Base-by-base conservation (phyloP, 2,888 invertebrate species). In the Camponotus fellah region DNA sequence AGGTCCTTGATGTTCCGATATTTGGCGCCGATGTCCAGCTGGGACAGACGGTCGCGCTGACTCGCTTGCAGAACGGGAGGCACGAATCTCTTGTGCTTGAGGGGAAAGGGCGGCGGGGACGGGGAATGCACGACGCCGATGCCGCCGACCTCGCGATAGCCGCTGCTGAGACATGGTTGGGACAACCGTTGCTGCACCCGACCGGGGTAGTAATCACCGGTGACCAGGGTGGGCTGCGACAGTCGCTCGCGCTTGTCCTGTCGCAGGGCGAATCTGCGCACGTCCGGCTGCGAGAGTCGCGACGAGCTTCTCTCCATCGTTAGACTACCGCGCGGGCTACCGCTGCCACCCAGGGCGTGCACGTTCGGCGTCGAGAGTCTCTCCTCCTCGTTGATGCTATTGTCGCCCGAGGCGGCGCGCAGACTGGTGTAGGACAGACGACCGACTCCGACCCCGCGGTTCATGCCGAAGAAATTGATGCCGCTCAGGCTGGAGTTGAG, bases 221-320 rank as follows among this genome's bases (percentile, higher is more conserved):
- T 92, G 0, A 93, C 91, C 26, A 94, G 69, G 0, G 94, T 94
- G 0, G 94, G 94, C 26, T 94, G 94, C 0, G 94, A 94, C 0
- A 94, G 87, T 75, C 94, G 85, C 37, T 94, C 94, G 3, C 94
- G 83, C 76, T 91, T 94, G 5, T 92, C 92, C 3, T 91, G 89
- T 0, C 92, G 87, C 1, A 93, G 58, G 17, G 82, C 68, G 40
- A 85, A 87, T 9, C 92, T 77, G 6, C 91, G 77, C 0, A 92
- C 89, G 26, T 93, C 93, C n/a, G 92, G 91, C 9, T 93, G 93
- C 0, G 92, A 92, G 3, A 90, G 77, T 5, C 92, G 86, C 14
- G 91, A 83, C n/a, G 90, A 85, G 3, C 82, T 86, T 2, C 81
- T 84, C 5, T 90, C 89, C 83, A 84, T 72, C 32, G 87, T 88